Base-by-base conservation (phyloP, 2,797 vertebrate genomes). In the Melanotaenia maccullochi region DNA sequence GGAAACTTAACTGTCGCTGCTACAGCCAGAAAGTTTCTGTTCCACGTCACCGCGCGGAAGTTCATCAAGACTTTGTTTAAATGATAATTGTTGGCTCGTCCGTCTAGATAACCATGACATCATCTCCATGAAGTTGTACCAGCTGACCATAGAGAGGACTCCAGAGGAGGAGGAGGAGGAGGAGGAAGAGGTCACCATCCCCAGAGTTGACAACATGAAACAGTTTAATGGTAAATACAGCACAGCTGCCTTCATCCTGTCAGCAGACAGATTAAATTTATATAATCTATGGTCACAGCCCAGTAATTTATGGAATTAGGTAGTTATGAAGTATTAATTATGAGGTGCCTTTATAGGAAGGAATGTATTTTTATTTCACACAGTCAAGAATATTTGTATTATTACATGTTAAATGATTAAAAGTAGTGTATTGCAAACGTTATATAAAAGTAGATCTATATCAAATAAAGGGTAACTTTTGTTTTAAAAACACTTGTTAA, bases 21-120 rank as follows among this genome's bases (percentile, higher is more conserved):
- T 24, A 12, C 47, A 54, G 25, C 22, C 16, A 65, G 52, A 28
- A 40, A 30, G 28, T 0, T 2, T 55, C 5, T 4, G 24, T 22
- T 54, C 38, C 5, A 55, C 51, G 40, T 35, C 51, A 38, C 35
- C 16, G 18, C 20, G 24, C 51, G 20, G 22, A 40, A 40, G 14
- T 40, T 9, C 9, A 12, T 18, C 4, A 20, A 6, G 16, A 44
- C 18, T 14, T 30, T n/a, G 6, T 40, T 65, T 25, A 65, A 38
- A 52, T 59, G 35, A 24, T 54, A 18, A 35, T 40, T 33, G 36
- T 1, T 4, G 24, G 28, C 14, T 18, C 44, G 18, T 62, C 9
- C 24, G 0, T 82, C 9, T 75, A 99, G 97, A 99, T 90, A 98
- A 99, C 86, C 97, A 99, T 1, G 97, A 99, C 81, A 81, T 99